Conservation (phyloP, 2,797 vertebrate species). For the Huso huso region DNA sequence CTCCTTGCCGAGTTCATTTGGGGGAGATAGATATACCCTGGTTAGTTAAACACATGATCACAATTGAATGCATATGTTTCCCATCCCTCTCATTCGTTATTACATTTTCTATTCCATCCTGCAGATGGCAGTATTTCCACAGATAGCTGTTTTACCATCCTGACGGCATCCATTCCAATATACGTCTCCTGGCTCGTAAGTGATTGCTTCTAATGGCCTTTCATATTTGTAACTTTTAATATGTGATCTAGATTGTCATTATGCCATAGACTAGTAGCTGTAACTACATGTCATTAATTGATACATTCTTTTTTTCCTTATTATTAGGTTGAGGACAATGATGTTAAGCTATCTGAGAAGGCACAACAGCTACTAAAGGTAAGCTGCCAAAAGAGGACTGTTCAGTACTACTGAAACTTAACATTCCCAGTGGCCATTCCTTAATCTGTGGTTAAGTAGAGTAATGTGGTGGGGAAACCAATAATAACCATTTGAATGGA, state of each 20-base stretch:
- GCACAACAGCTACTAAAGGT: slow-evolving; percentile 69
- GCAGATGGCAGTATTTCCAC: slow-evolving; percentile 79
- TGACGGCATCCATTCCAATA: slow-evolving; percentile 78
- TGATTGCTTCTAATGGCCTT: background rate
- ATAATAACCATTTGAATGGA: too few species aligned
- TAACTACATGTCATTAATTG: background rate
- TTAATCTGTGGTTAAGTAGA: too few species aligned
- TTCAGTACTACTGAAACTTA: too few species aligned
- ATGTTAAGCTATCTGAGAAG: slow-evolving; percentile 81
- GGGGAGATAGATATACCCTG: too few species aligned
- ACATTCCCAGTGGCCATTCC: too few species aligned
- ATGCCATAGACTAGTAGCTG: background rate
- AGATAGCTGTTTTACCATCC: slow-evolving; percentile 75
- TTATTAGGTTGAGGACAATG: slow-evolving; percentile 77
- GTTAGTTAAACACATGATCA: too few species aligned
- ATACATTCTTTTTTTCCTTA: slow-evolving; percentile 8
- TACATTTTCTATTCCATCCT: slow-evolving; percentile 36
- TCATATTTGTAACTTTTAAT: too few species aligned
- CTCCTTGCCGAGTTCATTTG: too few species aligned
- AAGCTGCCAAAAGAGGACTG: slow-evolving; percentile 11
- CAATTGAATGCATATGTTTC: too few species aligned
- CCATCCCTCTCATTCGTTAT: too few species aligned
- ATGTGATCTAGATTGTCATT: background rate
- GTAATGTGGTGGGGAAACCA: too few species aligned
- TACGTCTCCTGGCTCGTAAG: slow-evolving; percentile 86